Evolutionary conservation across 2,113 vertebrate genomes (phyloP).

Genomic region (Edolisoma coerulescens): DNA sequence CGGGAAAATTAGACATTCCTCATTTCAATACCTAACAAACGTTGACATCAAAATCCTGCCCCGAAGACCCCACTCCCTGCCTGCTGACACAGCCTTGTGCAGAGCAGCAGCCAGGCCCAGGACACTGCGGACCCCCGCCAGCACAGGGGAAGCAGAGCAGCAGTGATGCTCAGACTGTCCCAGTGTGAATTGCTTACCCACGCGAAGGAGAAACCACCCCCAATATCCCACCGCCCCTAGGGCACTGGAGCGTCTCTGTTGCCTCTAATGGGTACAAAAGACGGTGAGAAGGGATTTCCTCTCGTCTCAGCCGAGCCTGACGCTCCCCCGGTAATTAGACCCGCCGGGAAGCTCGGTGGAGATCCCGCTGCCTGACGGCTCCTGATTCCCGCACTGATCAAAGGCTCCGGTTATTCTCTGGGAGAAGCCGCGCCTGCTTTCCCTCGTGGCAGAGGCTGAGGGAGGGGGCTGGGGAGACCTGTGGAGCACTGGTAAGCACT

Average conservation of each 20-base stretch:
- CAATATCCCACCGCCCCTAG: not conserved
- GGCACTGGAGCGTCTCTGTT: not conserved
- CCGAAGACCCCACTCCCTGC: not conserved
- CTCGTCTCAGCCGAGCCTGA: not conserved
- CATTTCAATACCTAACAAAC: slow-evolving; percentile 42
- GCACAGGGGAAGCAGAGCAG: accelerated
- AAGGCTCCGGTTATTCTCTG: not conserved
- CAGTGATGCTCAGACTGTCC: not conserved
- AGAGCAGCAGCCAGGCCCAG: not conserved
- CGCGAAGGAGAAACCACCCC: not conserved
- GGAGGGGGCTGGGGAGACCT: not conserved
- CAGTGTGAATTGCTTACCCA: not conserved
- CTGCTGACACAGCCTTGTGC: accelerated
- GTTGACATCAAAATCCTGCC: slow-evolving; percentile 23
- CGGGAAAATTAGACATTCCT: not conserved
- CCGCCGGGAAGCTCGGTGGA: not conserved
- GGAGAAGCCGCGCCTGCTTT: not conserved
- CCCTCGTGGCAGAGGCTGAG: not conserved
- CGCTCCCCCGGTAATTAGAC: not conserved
- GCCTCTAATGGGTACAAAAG: not conserved
- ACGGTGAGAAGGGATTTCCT: not conserved
- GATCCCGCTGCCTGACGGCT: not conserved
- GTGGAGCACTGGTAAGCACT: accelerated
- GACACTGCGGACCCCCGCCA: accelerated
- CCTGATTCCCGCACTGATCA: slow-evolving; percentile 11